Conservation (phyloP, 1,140 invertebrate species). For the Phenacoccus solenopsis region DNA sequence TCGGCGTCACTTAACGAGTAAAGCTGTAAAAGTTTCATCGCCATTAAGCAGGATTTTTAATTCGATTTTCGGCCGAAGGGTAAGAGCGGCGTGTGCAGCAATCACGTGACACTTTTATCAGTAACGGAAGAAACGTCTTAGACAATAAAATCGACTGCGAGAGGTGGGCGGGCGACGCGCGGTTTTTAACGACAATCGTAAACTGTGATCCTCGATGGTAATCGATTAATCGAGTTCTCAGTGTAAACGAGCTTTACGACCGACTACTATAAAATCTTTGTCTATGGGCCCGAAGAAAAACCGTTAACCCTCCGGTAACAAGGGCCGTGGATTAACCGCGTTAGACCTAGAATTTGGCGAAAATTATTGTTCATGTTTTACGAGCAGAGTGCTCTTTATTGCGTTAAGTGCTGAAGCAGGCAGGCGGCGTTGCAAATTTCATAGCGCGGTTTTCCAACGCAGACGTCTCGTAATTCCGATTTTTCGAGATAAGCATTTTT, state of each 20-base stretch:
- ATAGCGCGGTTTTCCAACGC: neutral
- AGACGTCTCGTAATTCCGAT: neutral
- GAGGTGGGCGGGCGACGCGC: neutral
- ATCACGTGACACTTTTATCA: constrained; percentile 4
- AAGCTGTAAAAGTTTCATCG: constrained; percentile 16
- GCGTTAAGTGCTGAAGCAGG: neutral
- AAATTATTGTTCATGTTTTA: constrained; percentile 15
- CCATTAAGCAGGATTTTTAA: constrained; percentile 14
- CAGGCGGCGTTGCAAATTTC: no score
- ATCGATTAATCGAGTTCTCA: constrained; percentile 14
- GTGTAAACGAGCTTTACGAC: constrained; percentile 17
- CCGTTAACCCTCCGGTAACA: constrained; percentile 4
- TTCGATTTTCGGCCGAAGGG: neutral
- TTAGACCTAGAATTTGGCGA: constrained; percentile 3
- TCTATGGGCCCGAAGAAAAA: neutral
- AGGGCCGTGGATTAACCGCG: constrained; percentile 2
- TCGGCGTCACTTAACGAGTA: constrained; percentile 11
- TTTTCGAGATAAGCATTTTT: neutral
- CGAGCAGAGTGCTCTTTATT: neutral
- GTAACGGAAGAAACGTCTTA: neutral
- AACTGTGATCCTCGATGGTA: constrained; percentile 11
- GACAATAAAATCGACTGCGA: neutral
- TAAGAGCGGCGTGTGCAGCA: neutral
- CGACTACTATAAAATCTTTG: constrained; percentile 15
- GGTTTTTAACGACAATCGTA: constrained; percentile 10